Conservation (phyloP, 2,888 invertebrate species). For the Lissocephala sabroskyi region DNA sequence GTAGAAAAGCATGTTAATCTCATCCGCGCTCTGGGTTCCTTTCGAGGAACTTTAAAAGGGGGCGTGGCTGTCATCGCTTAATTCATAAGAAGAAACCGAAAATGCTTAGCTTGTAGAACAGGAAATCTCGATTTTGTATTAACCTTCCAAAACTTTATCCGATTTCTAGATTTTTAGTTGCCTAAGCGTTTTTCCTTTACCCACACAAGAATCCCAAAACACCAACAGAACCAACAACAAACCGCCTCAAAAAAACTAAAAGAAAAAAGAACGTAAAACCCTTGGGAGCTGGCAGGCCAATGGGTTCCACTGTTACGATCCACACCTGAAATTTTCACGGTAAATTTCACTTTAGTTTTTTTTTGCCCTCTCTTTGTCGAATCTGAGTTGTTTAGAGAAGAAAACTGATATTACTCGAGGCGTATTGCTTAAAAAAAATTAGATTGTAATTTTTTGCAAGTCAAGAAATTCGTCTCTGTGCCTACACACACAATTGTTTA, state of each 20-base stretch:
- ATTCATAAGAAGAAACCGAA: too few species aligned
- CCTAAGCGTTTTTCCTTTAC: conserved; percentile 18
- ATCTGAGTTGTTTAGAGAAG: conserved; percentile 27
- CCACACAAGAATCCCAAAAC: too few species aligned
- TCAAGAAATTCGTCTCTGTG: too few species aligned
- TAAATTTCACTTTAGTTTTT: too few species aligned
- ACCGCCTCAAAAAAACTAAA: conserved; percentile 13
- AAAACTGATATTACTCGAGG: conserved; percentile 38
- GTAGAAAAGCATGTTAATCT: too few species aligned
- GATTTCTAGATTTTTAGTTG: conserved; percentile 59
- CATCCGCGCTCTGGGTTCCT: too few species aligned
- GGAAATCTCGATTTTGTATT: too few species aligned
- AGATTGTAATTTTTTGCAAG: conserved; percentile 15
- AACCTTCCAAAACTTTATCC: too few species aligned
- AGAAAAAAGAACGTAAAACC: neutral
- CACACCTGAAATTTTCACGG: too few species aligned
- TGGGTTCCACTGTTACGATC: conserved; percentile 30
- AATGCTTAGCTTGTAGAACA: too few species aligned
- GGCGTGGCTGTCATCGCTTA: too few species aligned
- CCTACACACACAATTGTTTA: conserved; percentile 16
- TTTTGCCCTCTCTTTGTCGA: conserved; percentile 34
- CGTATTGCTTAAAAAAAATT: conserved; percentile 13
- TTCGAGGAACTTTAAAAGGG: too few species aligned
- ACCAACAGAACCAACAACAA: conserved; percentile 18
- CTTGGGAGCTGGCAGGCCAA: conserved; percentile 20